Percentiles rank a stretch among this genome's conserved stretches.
phyloP scores from a whole-genome alignment of 2,888 invertebrate species.

The Chloromyia formosa region DNA sequence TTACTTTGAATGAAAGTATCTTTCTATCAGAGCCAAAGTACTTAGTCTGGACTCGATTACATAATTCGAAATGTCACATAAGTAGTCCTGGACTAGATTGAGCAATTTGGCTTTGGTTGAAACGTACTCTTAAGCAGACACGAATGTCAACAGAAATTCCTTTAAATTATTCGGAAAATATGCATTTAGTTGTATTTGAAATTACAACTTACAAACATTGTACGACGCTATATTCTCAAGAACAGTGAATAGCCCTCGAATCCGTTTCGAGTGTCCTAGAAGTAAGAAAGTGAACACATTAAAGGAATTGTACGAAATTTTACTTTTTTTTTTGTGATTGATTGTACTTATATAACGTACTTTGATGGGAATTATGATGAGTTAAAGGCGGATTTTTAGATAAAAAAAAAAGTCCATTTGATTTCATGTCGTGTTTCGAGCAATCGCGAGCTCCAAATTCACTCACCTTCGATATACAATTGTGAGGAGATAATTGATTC shows the following conservation, averaged over 20 bases:
- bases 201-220: constrained; percentile 39
- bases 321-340: constrained; percentile 4
- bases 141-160: too few relatives aligned
- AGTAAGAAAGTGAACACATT: constrained; percentile 40
- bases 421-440: neutral
- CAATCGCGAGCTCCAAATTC: neutral
- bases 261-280: constrained; percentile 43
- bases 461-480: constrained; percentile 15
- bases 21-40: too few relatives aligned
- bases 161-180: neutral
- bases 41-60: too few relatives aligned
- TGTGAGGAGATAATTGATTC: constrained; percentile 14
- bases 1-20: too few relatives aligned
- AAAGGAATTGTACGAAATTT: constrained; percentile 32
- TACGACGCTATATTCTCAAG: constrained; percentile 42
- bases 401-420: neutral
- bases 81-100: too few relatives aligned
- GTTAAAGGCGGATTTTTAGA: constrained; percentile 28
- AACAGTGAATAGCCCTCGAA: constrained; percentile 42
- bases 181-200: constrained; percentile 18
- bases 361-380: constrained; percentile 37
- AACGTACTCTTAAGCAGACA: too few relatives aligned
- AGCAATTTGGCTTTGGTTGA: too few relatives aligned
- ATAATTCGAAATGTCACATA: too few relatives aligned
- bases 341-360: constrained; percentile 19